These are phyloP conservation scores for Andrena chrysosceles DNA, from an alignment of 2,888 invertebrate genomes.

Conservation along the genomic window DNA sequence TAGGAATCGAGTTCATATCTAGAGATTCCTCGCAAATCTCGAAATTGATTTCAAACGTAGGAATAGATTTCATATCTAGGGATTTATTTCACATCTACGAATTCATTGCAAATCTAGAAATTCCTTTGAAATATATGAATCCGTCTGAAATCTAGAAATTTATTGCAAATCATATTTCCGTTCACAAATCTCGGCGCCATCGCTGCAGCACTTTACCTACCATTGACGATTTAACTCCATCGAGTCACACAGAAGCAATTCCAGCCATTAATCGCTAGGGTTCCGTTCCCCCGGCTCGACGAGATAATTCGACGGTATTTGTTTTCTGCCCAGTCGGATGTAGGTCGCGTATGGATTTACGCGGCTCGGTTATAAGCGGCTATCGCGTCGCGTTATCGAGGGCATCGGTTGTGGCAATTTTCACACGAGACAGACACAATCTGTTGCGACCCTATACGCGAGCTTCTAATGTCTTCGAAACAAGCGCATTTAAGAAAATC, in stretches of 20 bases:
- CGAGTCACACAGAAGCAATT: constrained; percentile 7
- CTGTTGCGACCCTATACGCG: constrained; percentile 2
- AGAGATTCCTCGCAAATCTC: no score
- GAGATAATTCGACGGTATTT: constrained; percentile 50
- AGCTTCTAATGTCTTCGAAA: constrained; percentile 5
- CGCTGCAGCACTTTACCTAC: no score
- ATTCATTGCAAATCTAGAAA: no score
- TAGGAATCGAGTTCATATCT: no score
- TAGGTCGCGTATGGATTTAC: constrained; percentile 60
- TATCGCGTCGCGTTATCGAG: constrained; percentile 53
- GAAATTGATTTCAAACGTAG: no score
- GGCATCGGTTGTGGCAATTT: constrained; percentile 57
- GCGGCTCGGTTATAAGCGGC: constrained; percentile 50
- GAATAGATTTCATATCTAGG: no score
- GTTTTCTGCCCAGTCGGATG: constrained; percentile 43
- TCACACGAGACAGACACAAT: constrained; percentile 45
- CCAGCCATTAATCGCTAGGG: not conserved
- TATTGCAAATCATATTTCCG: no score
- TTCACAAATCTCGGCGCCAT: no score
- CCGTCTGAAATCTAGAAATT: no score
- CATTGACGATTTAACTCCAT: not conserved
- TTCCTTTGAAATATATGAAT: no score
- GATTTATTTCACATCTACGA: rapidly evolving
- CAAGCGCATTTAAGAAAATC: constrained; percentile 4
- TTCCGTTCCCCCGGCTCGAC: not conserved